These are phyloP conservation scores for Drosophila sp. DNA, from an alignment of 1,140 invertebrate species.

Conservation along the genomic window DNA sequence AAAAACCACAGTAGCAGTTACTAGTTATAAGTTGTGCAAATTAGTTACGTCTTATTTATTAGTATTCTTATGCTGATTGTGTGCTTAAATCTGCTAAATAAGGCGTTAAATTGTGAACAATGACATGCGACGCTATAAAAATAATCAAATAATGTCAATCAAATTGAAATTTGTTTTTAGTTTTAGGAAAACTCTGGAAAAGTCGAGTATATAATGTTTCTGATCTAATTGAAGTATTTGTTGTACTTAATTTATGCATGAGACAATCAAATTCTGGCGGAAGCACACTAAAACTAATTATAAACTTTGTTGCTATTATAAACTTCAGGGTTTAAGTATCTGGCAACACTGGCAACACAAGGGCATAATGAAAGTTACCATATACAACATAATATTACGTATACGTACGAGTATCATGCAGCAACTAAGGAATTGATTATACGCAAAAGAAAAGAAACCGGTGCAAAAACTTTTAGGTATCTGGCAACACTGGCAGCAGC, in stretches of 20 bases:
- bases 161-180: too few species aligned
- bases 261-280: too few species aligned
- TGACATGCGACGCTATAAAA: not conserved
- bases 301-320: not conserved
- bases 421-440: slow-evolving; percentile 13
- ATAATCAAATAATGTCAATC: not conserved
- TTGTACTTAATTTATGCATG: too few species aligned
- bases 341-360: slow-evolving; percentile 15
- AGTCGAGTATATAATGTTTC: too few species aligned
- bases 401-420: slow-evolving; percentile 10
- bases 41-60: slow-evolving; percentile 20
- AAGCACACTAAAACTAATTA: too few species aligned
- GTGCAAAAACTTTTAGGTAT: slow-evolving; percentile 38
- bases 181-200: too few species aligned
- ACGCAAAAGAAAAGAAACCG: slow-evolving; percentile 7
- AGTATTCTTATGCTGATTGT: slow-evolving; percentile 10
- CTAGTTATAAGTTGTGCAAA: slow-evolving; percentile 8
- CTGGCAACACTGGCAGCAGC: slow-evolving; percentile 13
- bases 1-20: too few species aligned
- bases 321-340: slow-evolving; percentile 23
- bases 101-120: slow-evolving; percentile 8
- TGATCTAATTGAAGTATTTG: too few species aligned
- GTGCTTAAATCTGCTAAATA: slow-evolving; percentile 2
- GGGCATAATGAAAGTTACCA: slow-evolving; percentile 4
- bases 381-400: slow-evolving; percentile 8